Evolutionary conservation across 2,797 vertebrate species (phyloP).

Genomic region (Loriculus beryllinus): DNA sequence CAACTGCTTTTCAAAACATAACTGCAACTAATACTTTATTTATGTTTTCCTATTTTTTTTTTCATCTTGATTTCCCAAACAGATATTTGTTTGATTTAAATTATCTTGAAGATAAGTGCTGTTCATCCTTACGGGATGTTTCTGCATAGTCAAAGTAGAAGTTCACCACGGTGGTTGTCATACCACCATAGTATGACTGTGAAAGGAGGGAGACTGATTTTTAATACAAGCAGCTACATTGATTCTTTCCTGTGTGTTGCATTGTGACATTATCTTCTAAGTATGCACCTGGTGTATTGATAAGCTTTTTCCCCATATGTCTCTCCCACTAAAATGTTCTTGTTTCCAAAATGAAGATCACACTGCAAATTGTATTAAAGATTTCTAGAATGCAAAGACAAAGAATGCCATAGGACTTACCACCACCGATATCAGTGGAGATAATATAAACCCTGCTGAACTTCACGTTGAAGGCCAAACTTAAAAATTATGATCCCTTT

Average conservation of each 20-base stretch:
- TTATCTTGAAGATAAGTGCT: neutral
- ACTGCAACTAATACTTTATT: neutral
- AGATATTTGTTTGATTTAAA: neutral
- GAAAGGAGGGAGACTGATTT: neutral
- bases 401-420: neutral
- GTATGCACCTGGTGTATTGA: neutral
- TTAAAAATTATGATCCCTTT: neutral
- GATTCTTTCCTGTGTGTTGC: neutral
- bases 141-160: neutral
- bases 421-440: neutral
- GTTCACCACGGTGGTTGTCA: rapidly evolving
- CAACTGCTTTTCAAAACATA: neutral
- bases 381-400: neutral
- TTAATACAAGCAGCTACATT: neutral
- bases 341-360: neutral
- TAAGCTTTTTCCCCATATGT: neutral
- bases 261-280: neutral
- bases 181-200: neutral
- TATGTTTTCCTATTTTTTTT: neutral
- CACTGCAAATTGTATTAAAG: neutral
- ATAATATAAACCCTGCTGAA: neutral
- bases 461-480: neutral
- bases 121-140: neutral
- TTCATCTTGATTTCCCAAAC: neutral
- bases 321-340: neutral